Conservation (phyloP, 1,140 invertebrate genomes). For the Leptinotarsa texana region DNA sequence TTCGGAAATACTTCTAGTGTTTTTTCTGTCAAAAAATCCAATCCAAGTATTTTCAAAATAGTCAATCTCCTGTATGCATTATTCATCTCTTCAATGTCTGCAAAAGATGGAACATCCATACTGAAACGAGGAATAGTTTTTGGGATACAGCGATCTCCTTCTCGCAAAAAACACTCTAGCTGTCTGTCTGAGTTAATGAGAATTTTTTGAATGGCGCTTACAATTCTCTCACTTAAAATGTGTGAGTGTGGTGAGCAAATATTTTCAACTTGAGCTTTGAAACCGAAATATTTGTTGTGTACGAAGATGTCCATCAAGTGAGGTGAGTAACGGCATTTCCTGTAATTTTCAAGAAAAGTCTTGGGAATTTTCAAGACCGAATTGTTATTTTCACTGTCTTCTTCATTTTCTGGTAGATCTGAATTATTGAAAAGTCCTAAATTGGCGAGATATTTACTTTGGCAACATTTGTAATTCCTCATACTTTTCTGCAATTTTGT, state of each 20-base stretch:
- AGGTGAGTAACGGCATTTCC: neutral
- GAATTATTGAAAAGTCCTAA: neutral
- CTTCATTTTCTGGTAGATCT: neutral
- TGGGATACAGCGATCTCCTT: neutral
- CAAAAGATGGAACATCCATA: neutral
- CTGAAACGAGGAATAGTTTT: neutral
- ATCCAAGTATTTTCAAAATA: conserved; percentile 9
- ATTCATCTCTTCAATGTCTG: neutral
- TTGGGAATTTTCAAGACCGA: neutral
- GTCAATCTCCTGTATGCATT: neutral
- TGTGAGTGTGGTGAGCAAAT: neutral
- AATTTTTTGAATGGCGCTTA: neutral
- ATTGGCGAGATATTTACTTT: neutral
- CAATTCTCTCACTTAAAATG: neutral
- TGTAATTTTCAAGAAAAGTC: neutral
- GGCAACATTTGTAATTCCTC: neutral
- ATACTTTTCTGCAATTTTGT: neutral
- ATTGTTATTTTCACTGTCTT: neutral
- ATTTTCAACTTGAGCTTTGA: conserved; percentile 1
- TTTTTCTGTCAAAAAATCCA: neutral
- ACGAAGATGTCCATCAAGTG: neutral
- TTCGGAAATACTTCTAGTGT: neutral
- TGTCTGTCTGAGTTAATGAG: neutral
- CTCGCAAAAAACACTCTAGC: neutral
- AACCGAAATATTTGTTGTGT: neutral